Base-by-base conservation (phyloP, 2,797 vertebrate species). In the Pseudochaenichthys georgianus region DNA sequence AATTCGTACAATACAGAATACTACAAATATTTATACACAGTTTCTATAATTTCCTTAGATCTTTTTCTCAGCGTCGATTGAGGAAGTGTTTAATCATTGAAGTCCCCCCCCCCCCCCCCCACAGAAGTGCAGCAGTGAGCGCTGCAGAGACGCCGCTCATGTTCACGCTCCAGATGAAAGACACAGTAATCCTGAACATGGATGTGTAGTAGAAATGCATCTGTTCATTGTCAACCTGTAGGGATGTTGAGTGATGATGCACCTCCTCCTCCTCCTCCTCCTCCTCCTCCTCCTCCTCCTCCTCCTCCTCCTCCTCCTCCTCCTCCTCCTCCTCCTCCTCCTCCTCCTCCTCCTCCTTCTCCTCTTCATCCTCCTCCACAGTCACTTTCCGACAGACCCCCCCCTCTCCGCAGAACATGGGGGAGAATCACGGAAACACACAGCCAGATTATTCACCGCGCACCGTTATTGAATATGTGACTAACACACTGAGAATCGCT, bases 401-500 rank as follows among this genome's bases (percentile, higher is more conserved):
- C 23, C 21, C 42, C 19, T 41, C 42, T 47, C 73, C 23, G 6
- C 71, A 50, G 76, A 90, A 88, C 75, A 84, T 46, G 52, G 77
- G 67, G 73, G 69, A 8, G 66, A 64, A 82, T 83, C 83, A 86
- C 72, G 66, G 83, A 88, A 89, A 91, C 88, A 91, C 82, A 90
- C 75, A 88, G 87, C 82, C 86, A 93, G 91, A 95, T 94, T 92
- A 93, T 92, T 93, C 92, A 92, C 87, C 48, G 82, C 42, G 72
- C 73, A 15, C 63, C 78, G 87, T 95, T 94, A 94, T 94, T 94
- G 92, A 94, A 94, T 94, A 94, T 93, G 92, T 94, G 93, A 94
- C 92, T 94, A 94, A 94, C 90, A 91, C 91, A 91, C 59, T 91
- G 90, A 90, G 92, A 94, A 90, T 90, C 86, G 91, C 93, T 93